Evolutionary conservation across 2,797 vertebrate genomes (phyloP), one percentile per base, ranked within the genome.

Genomic region (Chloroceryle inda): DNA sequence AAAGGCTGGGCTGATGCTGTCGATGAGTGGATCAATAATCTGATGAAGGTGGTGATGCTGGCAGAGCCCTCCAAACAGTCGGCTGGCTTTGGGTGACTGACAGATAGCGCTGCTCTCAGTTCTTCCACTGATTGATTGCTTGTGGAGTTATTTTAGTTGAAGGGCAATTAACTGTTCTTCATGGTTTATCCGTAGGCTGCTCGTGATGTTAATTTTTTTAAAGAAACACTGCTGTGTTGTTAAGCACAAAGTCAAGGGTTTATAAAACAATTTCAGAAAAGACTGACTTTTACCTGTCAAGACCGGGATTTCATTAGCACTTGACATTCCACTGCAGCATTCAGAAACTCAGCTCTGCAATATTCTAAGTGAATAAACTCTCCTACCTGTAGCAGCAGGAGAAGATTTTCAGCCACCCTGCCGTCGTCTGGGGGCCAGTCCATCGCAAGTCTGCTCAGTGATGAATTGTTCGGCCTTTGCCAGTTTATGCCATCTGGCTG

Each of bases 381-480:
- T 61, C 75, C 44, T 86, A 77, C 74, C 52, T 94, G 62, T 26
- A 72, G 68, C 73, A 79, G 59, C 74, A 67, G 6, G 53, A 63
- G 87, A 79, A 49, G 61, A 53, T 80, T 95, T 75, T 22, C 44
- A 38, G 15, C 45, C 68, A 22, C 33, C 22, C 58, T 31, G 59
- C 71, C 23, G 77, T 78, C 47, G 38, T 37, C 37, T 24, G 20
- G 29, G 17, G 76, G 15, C 53, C 85, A 89, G 72, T 56, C 78
- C 66, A 64, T 53, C 45, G 33, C 29, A 33, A 33, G 37, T 5
- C 66, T 40, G 68, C 38, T 42, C 62, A 75, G 59, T 56, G 73
- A 81, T 55, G 45, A 94, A 75, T 94, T 92, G 63, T 75, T 91
- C 89, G 92, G 82, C 79, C 85, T 94, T 83, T 37, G 42, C 62